Base-by-base conservation (phyloP, 2,888 invertebrate genomes). In the Cheilosia vulpina region DNA sequence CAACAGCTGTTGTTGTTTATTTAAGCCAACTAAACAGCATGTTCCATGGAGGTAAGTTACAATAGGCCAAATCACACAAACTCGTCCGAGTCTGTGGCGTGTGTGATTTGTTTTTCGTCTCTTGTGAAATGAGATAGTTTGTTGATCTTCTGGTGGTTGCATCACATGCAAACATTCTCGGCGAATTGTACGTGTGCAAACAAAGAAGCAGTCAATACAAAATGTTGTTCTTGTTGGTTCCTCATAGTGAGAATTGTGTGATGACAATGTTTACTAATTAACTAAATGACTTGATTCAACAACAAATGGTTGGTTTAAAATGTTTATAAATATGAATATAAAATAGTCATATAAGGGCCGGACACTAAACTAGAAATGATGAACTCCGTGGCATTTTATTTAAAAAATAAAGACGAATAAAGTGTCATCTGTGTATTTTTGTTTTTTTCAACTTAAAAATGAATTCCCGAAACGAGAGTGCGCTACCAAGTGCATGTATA, bases 141-240 rank as follows among this genome's bases (percentile, higher is more conserved):
- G 60, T 71, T 71, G 58, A 71, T 60, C 50, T 50, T 50, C 17
- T 24, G 50, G n/a, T 11, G 60, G 58, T 58, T 60, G 50, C 60
- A 52, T 60, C 50, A 27, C 27, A 50, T 43, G 60, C 13, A 7
- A 50, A 60, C 41, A 24, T 55, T 52, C 27, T 55, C 43, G 27
- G 31, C 43, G 50, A 50, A 50, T 27, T 9, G 60, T 60, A 71
- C 71, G 27, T 60, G 60, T 4, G n/a, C 24, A 60, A 50, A 60
- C 50, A 60, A 50, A 58, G 24, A 2, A 38, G 27, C 31, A 17
- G 47, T 47, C n/a, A 45, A 69, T 57, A 21, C 15, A 0, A 15
- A 53, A 53, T 47, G 7, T 17, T 17, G 45, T 7, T 38, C 38
- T 38, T 13, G 13, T 38, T 11, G 2, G 0, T 13, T 38, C 3